These are phyloP conservation scores for Oncorhynchus keta DNA, from an alignment of 2,113 vertebrate species.

Conservation along the genomic window DNA sequence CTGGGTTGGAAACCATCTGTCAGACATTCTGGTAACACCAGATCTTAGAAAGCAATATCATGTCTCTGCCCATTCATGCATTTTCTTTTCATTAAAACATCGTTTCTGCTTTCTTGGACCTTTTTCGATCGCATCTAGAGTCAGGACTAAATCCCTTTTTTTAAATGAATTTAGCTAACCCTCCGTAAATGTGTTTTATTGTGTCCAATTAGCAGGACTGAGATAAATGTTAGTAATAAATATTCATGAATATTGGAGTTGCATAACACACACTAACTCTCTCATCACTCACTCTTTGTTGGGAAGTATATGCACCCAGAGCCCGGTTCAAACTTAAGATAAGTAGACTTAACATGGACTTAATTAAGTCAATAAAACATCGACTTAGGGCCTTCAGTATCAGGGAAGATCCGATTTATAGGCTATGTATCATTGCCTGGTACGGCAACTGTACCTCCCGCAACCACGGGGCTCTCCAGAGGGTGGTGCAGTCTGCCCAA, in stretches of 20 bases:
- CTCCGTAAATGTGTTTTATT: too few relatives aligned
- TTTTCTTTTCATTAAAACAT: constrained; percentile 25
- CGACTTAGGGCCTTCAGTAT: too few relatives aligned
- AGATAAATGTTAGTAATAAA: not conserved
- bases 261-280: not conserved
- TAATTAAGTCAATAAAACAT: too few relatives aligned
- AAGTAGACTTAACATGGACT: too few relatives aligned
- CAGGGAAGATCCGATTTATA: too few relatives aligned
- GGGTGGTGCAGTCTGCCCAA: too few relatives aligned
- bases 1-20: constrained; percentile 38
- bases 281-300: not conserved
- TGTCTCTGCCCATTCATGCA: not conserved
- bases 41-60: constrained; percentile 3
- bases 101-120: not conserved
- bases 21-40: constrained; percentile 28
- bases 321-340: too few relatives aligned
- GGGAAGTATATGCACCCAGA: not conserved
- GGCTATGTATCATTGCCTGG: too few relatives aligned
- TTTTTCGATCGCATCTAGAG: not conserved
- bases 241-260: not conserved
- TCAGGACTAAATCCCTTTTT: not conserved
- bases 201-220: too few relatives aligned
- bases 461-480: too few relatives aligned
- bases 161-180: not conserved
- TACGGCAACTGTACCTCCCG: too few relatives aligned